Evolutionary conservation across 2,113 vertebrate species (phyloP).

Genomic region (Sinosuthora webbiana): DNA sequence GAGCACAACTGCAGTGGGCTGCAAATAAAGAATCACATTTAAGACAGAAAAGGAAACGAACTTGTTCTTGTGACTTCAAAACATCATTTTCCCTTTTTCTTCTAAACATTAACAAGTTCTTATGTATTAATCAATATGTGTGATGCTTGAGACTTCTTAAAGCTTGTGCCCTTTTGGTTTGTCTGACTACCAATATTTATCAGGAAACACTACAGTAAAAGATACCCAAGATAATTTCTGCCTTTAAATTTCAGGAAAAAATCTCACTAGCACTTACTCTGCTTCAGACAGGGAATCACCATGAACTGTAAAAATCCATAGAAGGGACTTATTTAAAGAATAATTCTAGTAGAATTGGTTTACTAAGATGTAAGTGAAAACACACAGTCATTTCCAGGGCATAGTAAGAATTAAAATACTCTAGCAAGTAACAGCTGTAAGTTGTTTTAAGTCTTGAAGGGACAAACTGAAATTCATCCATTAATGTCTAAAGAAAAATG

Average conservation of each 20-base stretch:
- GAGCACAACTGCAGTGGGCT: not conserved
- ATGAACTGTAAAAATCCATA: not conserved
- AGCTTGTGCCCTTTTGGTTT: not conserved
- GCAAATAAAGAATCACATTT: not conserved
- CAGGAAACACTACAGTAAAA: not conserved
- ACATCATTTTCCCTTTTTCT: not conserved
- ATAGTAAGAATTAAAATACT: not conserved
- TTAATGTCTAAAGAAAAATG: not conserved
- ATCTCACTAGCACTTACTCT: not conserved
- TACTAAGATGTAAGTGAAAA: not conserved
- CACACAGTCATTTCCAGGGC: not conserved
- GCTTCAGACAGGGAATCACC: not conserved
- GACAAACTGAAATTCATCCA: not conserved
- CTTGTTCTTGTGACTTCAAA: not conserved
- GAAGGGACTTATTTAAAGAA: not conserved
- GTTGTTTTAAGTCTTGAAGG: not conserved
- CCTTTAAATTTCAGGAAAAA: not conserved
- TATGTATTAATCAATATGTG: fast-evolving
- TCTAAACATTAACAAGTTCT: not conserved
- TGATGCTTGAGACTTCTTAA: not conserved
- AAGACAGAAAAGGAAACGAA: not conserved
- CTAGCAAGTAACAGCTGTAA: not conserved
- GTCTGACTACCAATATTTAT: not conserved
- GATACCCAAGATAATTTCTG: not conserved
- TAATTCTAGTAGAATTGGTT: not conserved